Evolutionary conservation across 2,797 vertebrate genomes (phyloP), one percentile per base, ranked within the genome.

Genomic region (Hydrophis major): DNA sequence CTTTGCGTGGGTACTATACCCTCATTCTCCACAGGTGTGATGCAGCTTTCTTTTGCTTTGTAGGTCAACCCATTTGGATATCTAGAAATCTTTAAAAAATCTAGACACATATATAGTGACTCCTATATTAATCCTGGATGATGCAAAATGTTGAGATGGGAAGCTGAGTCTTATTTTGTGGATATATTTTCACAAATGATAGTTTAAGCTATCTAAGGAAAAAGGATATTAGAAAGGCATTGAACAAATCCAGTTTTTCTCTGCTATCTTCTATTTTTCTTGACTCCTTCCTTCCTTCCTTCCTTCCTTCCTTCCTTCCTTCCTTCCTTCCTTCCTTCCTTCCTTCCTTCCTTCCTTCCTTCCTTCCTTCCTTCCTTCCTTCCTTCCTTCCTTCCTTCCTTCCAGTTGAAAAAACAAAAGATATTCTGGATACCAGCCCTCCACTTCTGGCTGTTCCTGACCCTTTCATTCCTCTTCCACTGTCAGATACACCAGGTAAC

Each of bases 401-500:
- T 96, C 95, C 97, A 98, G 98, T 96, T 96, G 98, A 98, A 94
- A 98, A 97, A 97, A 95, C 98, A 60, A 97, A 97, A 97, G 98
- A 98, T 92, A 97, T 97, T 94, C 97, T 98, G 96, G 98, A 98
- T 92, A 93, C 97, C 55, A 98, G 96, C 96, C 96, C 98, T 89
- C 92, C 97, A 4, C 98, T 99, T 95, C 96, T 99, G 96, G 97
- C 95, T n/a, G 98, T 99, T 91, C 98, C 99, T 89, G 99, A 98
- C 96, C 98, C 98, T 96, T 98, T 99, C 96, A 95, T 96, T 97
- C 96, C 97, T 97, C 98, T 98, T 28, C 97, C 98, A 0, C 96
- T 99, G 66, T 98, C 98, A 10, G 98, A 99, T 87, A 95, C 98
- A 0, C 98, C 99, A 98, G 99, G 98, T 99, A 98, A 98, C 94